Conservation (phyloP, 1,140 invertebrate species). For the Pollicipes pollicipes region DNA sequence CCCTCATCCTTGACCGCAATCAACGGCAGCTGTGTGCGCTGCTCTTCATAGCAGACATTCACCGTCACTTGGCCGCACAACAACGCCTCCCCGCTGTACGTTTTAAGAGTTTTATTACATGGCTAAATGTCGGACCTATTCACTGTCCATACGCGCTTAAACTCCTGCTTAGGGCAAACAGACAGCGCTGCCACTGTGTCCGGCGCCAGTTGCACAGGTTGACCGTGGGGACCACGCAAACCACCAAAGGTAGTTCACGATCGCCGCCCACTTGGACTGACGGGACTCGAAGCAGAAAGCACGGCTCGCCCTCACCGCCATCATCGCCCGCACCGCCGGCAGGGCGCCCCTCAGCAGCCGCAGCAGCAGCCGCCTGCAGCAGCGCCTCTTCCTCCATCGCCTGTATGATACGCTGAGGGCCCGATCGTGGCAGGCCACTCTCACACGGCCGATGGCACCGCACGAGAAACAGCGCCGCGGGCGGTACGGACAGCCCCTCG, state of each 20-base stretch:
- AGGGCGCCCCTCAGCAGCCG: too few species aligned
- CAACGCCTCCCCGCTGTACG: not conserved
- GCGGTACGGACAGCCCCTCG: not conserved
- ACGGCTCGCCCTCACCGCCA: not conserved
- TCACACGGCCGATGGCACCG: not conserved
- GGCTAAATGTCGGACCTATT: not conserved
- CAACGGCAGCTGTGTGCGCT: not conserved
- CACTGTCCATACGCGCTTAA: not conserved
- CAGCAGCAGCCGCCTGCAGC: not conserved
- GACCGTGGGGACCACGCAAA: not conserved
- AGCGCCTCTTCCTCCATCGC: not conserved
- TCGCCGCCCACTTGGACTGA: not conserved
- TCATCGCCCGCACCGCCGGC: not conserved
- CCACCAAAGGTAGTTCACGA: not conserved
- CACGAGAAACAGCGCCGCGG: not conserved
- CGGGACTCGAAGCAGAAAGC: not conserved
- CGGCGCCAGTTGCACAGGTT: not conserved
- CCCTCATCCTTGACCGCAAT: not conserved
- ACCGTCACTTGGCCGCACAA: not conserved
- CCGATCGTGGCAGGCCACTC: not conserved
- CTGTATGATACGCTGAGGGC: not conserved
- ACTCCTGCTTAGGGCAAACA: not conserved
- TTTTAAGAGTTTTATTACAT: not conserved
- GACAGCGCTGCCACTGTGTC: not conserved
- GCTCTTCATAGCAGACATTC: not conserved